Evolutionary conservation across 1,140 invertebrate genomes (phyloP).

Genomic region (Steinernema khuongi): DNA sequence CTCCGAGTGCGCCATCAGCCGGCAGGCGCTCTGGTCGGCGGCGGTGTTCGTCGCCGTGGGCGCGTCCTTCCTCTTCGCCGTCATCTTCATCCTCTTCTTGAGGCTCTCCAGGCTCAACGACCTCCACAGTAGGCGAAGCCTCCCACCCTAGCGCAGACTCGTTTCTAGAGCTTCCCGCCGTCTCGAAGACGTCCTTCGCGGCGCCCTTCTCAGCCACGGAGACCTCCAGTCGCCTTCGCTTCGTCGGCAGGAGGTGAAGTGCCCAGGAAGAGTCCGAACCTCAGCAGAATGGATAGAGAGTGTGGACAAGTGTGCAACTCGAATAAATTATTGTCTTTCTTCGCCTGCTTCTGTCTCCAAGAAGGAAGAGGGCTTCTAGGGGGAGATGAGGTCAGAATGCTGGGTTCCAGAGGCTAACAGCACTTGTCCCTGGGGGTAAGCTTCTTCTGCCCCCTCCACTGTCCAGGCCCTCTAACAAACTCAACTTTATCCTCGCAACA

Average conservation of each 20-base stretch:
- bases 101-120: neutral
- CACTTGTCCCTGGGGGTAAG: no score
- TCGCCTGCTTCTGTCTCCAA: no score
- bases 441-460: no score
- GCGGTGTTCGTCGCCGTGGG: neutral
- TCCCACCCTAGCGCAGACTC: neutral
- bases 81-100: constrained; percentile 2
- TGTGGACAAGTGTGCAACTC: no score
- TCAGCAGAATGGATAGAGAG: no score
- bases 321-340: no score
- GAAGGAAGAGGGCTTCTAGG: no score
- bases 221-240: neutral
- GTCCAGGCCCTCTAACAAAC: no score
- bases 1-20: constrained; percentile 39
- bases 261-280: no score
- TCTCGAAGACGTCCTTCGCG: neutral
- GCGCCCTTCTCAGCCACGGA: neutral
- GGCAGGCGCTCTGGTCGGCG: constrained; percentile 20
- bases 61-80: neutral
- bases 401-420: no score
- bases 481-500: no score
- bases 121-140: neutral
- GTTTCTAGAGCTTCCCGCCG: neutral
- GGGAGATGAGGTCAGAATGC: no score
- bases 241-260: neutral